Percentiles rank a stretch among this genome's conserved stretches.
These are phyloP conservation scores for Nebria ingens DNA, from an alignment of 1,140 invertebrate species.

Conservation along the genomic window DNA sequence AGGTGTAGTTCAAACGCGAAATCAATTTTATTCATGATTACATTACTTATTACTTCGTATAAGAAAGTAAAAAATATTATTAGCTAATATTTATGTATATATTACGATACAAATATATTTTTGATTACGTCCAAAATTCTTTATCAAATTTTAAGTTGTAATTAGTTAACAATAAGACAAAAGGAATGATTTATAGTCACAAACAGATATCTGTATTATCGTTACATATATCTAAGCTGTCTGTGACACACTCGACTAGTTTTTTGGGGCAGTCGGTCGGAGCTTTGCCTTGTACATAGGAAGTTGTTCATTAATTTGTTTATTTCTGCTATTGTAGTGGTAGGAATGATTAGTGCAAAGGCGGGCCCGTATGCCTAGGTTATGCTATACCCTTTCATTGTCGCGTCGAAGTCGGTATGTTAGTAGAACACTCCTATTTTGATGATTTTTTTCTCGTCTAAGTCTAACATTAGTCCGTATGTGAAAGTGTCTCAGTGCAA, in stretches of 20 bases:
- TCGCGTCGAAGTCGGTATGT: neutral
- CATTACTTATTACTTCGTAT: too few relatives aligned
- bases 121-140: too few relatives aligned
- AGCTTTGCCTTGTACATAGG: neutral
- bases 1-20: too few relatives aligned
- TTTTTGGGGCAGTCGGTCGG: neutral
- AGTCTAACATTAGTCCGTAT: neutral
- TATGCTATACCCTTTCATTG: neutral
- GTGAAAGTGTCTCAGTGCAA: neutral
- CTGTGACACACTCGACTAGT: neutral
- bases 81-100: too few relatives aligned
- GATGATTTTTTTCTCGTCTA: neutral
- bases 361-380: too few relatives aligned
- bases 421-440: neutral
- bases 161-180: neutral
- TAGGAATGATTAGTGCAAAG: too few relatives aligned
- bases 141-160: too few relatives aligned
- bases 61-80: too few relatives aligned
- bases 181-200: neutral
- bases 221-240: neutral
- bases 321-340: too few relatives aligned
- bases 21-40: too few relatives aligned
- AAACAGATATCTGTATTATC: neutral
- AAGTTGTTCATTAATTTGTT: neutral
- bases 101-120: too few relatives aligned